A percentile compares a stretch with the other conserved stretches of the same genome.
These are phyloP conservation scores for Brachyrhaphis roseni DNA, from an alignment of 2,797 vertebrate species.

Conservation along the genomic window DNA sequence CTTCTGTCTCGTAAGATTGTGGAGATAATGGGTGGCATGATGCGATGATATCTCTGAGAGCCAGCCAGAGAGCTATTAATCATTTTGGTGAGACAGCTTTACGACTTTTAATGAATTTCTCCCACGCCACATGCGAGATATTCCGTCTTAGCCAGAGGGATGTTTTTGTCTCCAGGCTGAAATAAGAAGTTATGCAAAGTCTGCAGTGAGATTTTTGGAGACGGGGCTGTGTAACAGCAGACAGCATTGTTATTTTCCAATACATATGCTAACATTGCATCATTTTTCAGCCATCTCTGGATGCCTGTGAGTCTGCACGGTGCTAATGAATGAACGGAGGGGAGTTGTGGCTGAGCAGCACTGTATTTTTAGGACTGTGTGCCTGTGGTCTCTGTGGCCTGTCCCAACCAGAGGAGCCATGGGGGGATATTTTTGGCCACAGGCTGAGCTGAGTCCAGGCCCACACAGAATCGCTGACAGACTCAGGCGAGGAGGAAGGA, in stretches of 20 bases:
- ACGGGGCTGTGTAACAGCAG: constrained; percentile 7
- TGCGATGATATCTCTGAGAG: constrained; percentile 59
- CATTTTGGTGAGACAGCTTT: constrained; percentile 64
- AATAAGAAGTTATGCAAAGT: constrained; percentile 20
- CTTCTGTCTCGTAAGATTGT: constrained; percentile 45
- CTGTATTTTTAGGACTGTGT: constrained; percentile 78
- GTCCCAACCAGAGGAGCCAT: constrained; percentile 75
- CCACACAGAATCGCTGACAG: constrained; percentile 83
- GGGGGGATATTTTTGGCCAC: constrained; percentile 77
- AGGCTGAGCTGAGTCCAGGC: constrained; percentile 76
- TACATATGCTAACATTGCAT: constrained; percentile 32
- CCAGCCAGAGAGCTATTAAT: constrained; percentile 45
- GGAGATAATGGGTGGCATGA: constrained; percentile 60
- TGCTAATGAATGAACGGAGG: constrained; percentile 70
- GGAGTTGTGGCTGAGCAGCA: constrained; percentile 61
- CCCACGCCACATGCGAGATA: constrained; percentile 64
- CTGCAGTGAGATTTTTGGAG: constrained; percentile 11
- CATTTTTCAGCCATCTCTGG: constrained; percentile 23
- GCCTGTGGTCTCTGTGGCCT: constrained; percentile 76
- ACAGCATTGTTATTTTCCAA: constrained; percentile 4
- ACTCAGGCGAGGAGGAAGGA: constrained; percentile 70
- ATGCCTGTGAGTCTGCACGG: constrained; percentile 37
- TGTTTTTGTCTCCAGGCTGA: constrained; percentile 53
- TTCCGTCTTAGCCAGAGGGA: constrained; percentile 41
- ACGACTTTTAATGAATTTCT: constrained; percentile 74